These are phyloP conservation scores for Hydractinia echinata DNA, from an alignment of 30 jellyfish, hydroid and myxozoan genomes.

Conservation along the genomic window DNA sequence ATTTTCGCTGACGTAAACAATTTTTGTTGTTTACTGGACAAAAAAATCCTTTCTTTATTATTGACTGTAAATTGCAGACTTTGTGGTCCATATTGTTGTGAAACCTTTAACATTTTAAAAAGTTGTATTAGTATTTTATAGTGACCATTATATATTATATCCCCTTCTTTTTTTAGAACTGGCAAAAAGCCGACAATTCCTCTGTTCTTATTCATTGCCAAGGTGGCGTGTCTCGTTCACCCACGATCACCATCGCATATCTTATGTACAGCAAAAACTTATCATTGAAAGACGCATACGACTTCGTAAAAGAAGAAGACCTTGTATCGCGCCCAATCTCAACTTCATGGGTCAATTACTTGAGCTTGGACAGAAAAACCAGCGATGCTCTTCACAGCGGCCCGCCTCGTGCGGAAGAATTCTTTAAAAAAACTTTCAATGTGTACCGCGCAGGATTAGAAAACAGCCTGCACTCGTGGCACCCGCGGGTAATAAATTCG, in stretches of 20 bases:
- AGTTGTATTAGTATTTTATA: background rate
- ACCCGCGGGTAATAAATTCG: too few species aligned
- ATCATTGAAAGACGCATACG: slow-evolving; percentile 82
- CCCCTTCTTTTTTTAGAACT: slow-evolving; percentile 38
- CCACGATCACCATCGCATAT: slow-evolving; percentile 84
- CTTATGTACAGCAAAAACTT: slow-evolving; percentile 60
- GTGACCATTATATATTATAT: background rate
- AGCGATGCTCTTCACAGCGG: background rate
- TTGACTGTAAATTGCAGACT: too few species aligned
- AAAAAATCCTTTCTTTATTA: too few species aligned
- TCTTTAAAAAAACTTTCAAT: background rate
- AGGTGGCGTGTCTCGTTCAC: slow-evolving; percentile 94
- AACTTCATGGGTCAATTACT: slow-evolving; percentile 94
- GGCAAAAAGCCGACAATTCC: slow-evolving; percentile 60
- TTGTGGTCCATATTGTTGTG: too few species aligned
- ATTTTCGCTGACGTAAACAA: too few species aligned
- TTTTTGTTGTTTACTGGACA: too few species aligned
- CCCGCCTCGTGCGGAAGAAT: background rate
- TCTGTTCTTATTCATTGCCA: slow-evolving; percentile 93
- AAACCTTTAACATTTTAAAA: too few species aligned
- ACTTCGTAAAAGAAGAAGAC: slow-evolving; percentile 77
- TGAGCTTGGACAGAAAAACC: slow-evolving; percentile 58
- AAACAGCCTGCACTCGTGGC: too few species aligned
- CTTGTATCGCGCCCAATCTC: slow-evolving; percentile 92
- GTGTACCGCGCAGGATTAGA: background rate